Percentiles rank a stretch among this genome's conserved stretches.
These are phyloP conservation scores for Trematomus bernacchii DNA, from an alignment of 2,797 vertebrate species.

Conservation along the genomic window DNA sequence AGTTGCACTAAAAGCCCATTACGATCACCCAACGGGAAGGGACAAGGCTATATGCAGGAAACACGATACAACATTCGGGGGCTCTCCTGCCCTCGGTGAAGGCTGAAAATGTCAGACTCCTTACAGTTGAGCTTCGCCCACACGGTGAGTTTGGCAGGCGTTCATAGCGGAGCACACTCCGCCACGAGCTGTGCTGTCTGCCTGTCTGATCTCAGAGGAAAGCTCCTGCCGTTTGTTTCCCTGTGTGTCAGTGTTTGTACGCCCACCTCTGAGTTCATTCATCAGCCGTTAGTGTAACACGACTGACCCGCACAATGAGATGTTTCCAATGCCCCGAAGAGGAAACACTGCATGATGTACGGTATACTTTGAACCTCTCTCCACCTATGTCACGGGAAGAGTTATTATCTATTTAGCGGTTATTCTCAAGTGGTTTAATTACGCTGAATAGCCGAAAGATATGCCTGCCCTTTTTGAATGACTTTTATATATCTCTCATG, in stretches of 20 bases:
- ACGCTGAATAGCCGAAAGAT: conserved; percentile 46
- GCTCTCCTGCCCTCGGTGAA: conserved; percentile 42
- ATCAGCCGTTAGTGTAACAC: conserved; percentile 56
- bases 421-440: conserved; percentile 62
- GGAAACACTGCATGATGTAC: conserved; percentile 19
- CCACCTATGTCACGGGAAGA: conserved; percentile 24
- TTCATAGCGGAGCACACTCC: conserved; percentile 48
- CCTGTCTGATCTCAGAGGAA: conserved; percentile 68
- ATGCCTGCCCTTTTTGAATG: conserved; percentile 36
- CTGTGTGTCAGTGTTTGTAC: conserved; percentile 61
- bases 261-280: conserved; percentile 72
- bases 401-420: conserved; percentile 36
- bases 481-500: conserved; percentile 3
- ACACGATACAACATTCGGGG: conserved; percentile 9
- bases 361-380: conserved; percentile 45
- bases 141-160: conserved; percentile 62
- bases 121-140: conserved; percentile 67
- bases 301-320: conserved; percentile 65
- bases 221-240: conserved; percentile 57
- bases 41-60: conserved; percentile 10
- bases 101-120: conserved; percentile 58
- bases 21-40: conserved; percentile 16
- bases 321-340: conserved; percentile 45
- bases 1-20: conserved; percentile 14
- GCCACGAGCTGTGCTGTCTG: conserved; percentile 61